Conservation (phyloP, 2,888 invertebrate genomes). For the Junonia oenone region DNA sequence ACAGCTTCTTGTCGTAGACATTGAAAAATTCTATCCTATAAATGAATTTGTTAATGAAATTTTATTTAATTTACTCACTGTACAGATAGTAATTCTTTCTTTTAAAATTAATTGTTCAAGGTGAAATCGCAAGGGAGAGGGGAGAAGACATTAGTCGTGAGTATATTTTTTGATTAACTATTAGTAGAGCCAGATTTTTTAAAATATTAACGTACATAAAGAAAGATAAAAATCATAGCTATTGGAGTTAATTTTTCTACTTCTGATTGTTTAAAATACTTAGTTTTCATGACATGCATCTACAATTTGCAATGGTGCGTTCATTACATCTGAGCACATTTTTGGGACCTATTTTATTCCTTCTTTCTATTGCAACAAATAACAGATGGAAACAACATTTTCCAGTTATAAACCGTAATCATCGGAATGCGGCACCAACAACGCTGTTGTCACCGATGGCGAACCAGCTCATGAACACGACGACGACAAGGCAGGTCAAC, state of each 20-base stretch:
- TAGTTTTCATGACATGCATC: no score
- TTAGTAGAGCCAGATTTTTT: no score
- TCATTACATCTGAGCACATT: no score
- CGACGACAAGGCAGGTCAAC: slow-evolving; percentile 90
- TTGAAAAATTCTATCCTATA: slow-evolving; percentile 29
- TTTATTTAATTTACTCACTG: neutral
- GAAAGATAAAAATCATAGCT: no score
- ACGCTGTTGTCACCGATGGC: slow-evolving; percentile 83
- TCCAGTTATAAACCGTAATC: slow-evolving; percentile 88
- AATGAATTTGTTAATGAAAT: neutral
- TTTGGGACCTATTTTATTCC: no score
- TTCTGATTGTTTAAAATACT: no score
- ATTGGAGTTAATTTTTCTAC: no score
- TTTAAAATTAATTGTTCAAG: slow-evolving; percentile 69
- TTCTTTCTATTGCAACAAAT: no score
- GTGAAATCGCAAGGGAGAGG: slow-evolving; percentile 86
- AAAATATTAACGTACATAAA: no score
- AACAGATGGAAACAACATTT: neutral
- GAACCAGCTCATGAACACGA: slow-evolving; percentile 85
- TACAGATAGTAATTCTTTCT: neutral
- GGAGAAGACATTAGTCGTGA: slow-evolving; percentile 88
- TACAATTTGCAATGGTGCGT: no score
- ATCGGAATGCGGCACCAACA: slow-evolving; percentile 84
- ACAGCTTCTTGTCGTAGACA: slow-evolving; percentile 65
- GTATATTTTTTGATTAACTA: no score